These are phyloP conservation scores for Alethe diademata DNA, from an alignment of 2,113 vertebrate species.

Conservation along the genomic window DNA sequence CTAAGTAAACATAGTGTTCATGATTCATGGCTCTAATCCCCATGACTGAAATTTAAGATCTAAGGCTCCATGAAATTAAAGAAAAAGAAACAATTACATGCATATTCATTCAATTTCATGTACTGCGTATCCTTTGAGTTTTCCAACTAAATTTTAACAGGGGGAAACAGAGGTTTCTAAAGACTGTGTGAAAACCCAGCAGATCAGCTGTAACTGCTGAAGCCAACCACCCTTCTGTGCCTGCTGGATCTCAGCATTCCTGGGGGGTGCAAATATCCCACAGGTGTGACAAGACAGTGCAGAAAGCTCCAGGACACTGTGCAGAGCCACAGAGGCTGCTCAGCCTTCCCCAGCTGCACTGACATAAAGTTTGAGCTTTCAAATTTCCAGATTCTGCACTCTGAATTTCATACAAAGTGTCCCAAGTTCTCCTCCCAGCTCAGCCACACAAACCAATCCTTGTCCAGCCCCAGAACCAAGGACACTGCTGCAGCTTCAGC, in stretches of 20 bases:
- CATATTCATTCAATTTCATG: slow-evolving; percentile 20
- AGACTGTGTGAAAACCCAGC: not conserved
- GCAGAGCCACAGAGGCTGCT: rapidly evolving
- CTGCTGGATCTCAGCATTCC: not conserved
- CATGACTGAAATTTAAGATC: slow-evolving; percentile 52
- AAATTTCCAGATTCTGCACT: not conserved
- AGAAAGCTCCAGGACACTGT: not conserved
- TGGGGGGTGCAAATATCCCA: not conserved
- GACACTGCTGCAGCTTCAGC: not conserved
- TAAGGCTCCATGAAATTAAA: slow-evolving; percentile 57
- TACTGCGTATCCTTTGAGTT: not conserved
- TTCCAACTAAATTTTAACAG: not conserved
- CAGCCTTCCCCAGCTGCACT: not conserved
- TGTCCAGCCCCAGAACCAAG: not conserved
- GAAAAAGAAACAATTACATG: slow-evolving; percentile 57
- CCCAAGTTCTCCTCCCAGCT: not conserved
- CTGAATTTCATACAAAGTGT: rapidly evolving
- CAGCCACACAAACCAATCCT: not conserved
- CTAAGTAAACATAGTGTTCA: slow-evolving; percentile 9
- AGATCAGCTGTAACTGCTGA: not conserved
- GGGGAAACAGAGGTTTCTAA: not conserved
- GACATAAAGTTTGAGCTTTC: rapidly evolving
- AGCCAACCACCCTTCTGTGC: not conserved
- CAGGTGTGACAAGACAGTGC: not conserved
- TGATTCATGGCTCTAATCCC: slow-evolving; percentile 50